phyloP scores from a whole-genome alignment of 2,797 vertebrate species.

The Danio jaintianensis region DNA sequence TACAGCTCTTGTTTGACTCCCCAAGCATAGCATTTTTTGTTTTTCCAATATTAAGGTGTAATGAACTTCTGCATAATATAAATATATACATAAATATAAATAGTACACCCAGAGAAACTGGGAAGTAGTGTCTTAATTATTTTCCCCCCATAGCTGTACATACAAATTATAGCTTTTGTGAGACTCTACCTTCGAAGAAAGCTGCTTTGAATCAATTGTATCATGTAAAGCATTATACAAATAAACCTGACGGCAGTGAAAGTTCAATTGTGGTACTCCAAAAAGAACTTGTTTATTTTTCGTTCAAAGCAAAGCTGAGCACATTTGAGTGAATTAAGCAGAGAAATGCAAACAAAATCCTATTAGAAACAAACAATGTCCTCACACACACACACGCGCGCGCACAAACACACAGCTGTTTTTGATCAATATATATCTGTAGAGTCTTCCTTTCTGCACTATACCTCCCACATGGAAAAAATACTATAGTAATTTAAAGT shows the following conservation, averaged over 20 bases:
- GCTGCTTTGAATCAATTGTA: not conserved
- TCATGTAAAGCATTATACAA: not conserved
- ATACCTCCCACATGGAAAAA: too few relatives aligned
- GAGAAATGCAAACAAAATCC: constrained; percentile 10
- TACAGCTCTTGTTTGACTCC: too few relatives aligned
- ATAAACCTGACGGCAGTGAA: constrained; percentile 3
- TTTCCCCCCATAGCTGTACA: too few relatives aligned
- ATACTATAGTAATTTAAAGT: too few relatives aligned
- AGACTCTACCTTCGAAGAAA: not conserved
- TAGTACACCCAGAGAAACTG: too few relatives aligned
- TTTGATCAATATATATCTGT: not conserved
- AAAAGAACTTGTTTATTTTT: not conserved
- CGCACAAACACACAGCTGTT: not conserved
- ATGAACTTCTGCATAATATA: too few relatives aligned
- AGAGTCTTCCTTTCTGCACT: not conserved
- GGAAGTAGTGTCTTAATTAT: too few relatives aligned
- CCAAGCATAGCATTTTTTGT: too few relatives aligned
- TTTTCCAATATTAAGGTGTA: too few relatives aligned
- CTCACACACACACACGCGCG: not conserved
- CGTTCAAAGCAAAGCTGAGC: not conserved
- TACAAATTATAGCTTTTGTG: too few relatives aligned
- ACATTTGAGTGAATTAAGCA: constrained; percentile 4
- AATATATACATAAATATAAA: too few relatives aligned
- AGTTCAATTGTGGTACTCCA: not conserved
- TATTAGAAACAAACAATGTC: not conserved